Conservation (phyloP, 92 coral and sea anemone species). For the Muricea muricata region DNA sequence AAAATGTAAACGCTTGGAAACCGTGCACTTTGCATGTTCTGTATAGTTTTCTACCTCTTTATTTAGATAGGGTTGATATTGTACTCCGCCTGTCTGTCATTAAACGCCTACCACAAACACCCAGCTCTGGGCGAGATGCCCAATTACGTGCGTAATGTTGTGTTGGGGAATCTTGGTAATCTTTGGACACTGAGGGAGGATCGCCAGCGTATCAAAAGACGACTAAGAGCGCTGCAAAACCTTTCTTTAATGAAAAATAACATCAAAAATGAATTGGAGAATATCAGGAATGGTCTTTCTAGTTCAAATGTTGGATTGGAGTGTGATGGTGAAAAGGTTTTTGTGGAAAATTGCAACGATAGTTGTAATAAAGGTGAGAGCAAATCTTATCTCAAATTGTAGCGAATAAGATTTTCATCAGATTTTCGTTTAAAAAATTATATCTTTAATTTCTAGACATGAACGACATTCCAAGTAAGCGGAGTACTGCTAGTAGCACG, state of each 20-base stretch:
- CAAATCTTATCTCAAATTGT: too few species aligned
- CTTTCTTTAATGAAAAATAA: neutral
- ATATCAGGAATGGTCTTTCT: neutral
- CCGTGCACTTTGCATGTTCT: too few species aligned
- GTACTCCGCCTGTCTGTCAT: slow-evolving; percentile 11
- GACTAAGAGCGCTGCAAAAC: neutral
- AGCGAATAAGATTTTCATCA: too few species aligned
- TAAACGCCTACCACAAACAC: slow-evolving; percentile 37
- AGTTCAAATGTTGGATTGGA: neutral
- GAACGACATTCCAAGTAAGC: neutral
- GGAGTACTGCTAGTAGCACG: neutral
- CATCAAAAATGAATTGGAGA: neutral
- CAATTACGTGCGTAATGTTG: neutral
- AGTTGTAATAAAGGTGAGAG: neutral
- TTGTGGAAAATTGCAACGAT: neutral
- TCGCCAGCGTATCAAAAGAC: neutral
- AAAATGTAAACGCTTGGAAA: too few species aligned
- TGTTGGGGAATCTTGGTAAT: slow-evolving; percentile 21
- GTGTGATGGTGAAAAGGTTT: neutral
- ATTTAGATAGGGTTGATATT: slow-evolving; percentile 18
- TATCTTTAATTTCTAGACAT: neutral
- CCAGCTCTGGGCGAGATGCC: slow-evolving; percentile 25
- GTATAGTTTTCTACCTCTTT: too few species aligned
- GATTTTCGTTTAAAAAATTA: too few species aligned
- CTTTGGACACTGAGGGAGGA: slow-evolving; percentile 18